Base-by-base conservation (phyloP, 37 sponge, comb jelly and placozoan genomes). In the Ephydatia muelleri region DNA sequence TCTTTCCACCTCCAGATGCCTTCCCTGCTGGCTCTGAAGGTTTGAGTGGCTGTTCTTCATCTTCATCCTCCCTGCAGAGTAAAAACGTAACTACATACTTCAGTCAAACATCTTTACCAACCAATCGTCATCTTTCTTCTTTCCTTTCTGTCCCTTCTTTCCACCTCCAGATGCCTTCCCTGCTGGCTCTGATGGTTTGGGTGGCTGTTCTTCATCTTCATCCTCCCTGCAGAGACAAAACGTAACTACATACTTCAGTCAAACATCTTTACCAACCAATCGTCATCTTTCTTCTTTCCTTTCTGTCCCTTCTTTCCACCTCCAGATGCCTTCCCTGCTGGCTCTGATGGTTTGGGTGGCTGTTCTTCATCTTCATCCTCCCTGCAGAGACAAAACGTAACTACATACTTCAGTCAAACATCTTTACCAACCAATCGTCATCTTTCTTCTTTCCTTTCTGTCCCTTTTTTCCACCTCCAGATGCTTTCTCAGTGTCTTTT, bases 221-320 rank as follows among this genome's bases (percentile, higher is more conserved):
- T 21, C 72, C 30, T 3, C 30, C n/a, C n/a, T n/a, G n/a, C n/a
- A n/a, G n/a, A n/a, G n/a, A n/a, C n/a, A n/a, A n/a, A n/a, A n/a
- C n/a, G n/a, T n/a, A n/a, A n/a, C n/a, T n/a, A n/a, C n/a, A n/a
- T n/a, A n/a, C n/a, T n/a, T n/a, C n/a, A n/a, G n/a, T n/a, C n/a
- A n/a, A n/a, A n/a, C 19, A 25, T 30, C 73, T 30, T 72, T 30
- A 30, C 73, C 14, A 30, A 28, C n/a, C 39, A 40, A 11, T 16
- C 77, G 39, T 32, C 32, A 76, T 76, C 77, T 13, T 28, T 28
- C 25, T 79, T 34, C 80, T 48, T 39, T 48, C 32, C 64, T 33
- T 49, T 79, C 65, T 49, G 49, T 22, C 32, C 80, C 64, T 39
- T 48, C 80, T 79, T 79, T 33, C 29, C 64, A 21, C 80, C 80